A percentile compares a stretch with the other conserved stretches of the same genome.
Evolutionary conservation across 1,140 invertebrate genomes (phyloP).

Genomic region (Dendroctonus ponderosae): DNA sequence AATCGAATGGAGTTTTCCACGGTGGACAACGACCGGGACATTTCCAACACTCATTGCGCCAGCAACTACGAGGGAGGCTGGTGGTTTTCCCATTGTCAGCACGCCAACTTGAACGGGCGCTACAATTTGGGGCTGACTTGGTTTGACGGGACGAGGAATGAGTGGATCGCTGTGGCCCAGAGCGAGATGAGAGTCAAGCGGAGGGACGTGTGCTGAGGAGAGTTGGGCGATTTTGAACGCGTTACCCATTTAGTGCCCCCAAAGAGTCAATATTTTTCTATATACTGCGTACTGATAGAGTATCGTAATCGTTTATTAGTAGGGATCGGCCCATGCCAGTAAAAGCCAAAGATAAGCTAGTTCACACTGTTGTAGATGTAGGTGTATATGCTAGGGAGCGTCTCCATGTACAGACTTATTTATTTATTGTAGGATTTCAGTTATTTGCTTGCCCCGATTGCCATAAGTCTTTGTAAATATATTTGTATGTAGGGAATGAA

Average conservation of each 20-base stretch:
- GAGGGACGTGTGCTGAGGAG: slow-evolving; percentile 50
- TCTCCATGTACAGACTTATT: slow-evolving; percentile 16
- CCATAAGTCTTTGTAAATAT: not conserved
- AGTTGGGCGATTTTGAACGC: not conserved
- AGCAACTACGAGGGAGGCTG: slow-evolving; percentile 82
- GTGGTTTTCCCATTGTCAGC: slow-evolving; percentile 94
- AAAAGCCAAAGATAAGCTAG: slow-evolving; percentile 33
- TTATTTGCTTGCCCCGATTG: not conserved
- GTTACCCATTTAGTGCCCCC: not conserved
- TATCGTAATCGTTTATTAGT: not conserved
- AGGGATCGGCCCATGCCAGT: slow-evolving; percentile 11
- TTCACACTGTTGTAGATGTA: slow-evolving; percentile 7
- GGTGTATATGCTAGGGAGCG: not conserved
- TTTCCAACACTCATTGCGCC: slow-evolving; percentile 83
- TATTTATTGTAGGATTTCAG: slow-evolving; percentile 22
- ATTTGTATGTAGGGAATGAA: not conserved
- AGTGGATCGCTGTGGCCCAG: slow-evolving; percentile 84
- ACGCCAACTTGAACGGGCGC: slow-evolving; percentile 88
- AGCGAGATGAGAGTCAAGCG: slow-evolving; percentile 78
- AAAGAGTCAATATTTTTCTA: not conserved
- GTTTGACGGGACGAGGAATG: slow-evolving; percentile 78
- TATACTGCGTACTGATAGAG: not conserved
- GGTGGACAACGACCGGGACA: slow-evolving; percentile 81
- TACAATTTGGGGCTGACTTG: slow-evolving; percentile 85
- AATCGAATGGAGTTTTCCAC: slow-evolving; percentile 86